Conservation (phyloP, 2,797 vertebrate genomes). For the Xerus rutilus region DNA sequence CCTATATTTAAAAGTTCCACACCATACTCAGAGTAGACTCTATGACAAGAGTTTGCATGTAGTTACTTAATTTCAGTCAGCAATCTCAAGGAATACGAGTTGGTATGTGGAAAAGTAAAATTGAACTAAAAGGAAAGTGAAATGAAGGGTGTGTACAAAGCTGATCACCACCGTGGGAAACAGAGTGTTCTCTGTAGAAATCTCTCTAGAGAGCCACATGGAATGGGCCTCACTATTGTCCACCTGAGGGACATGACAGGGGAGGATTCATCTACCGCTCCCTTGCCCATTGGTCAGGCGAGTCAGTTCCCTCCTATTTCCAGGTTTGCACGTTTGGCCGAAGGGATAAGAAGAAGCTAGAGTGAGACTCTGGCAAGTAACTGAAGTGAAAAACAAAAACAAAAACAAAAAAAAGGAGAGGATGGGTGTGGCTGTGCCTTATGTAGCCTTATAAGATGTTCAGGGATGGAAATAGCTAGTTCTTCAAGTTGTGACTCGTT, state of each 20-base stretch:
- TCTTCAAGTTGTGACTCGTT: background rate
- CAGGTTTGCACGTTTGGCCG: background rate
- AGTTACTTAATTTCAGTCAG: background rate
- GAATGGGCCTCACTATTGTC: background rate
- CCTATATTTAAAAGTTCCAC: background rate
- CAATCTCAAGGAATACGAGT: background rate
- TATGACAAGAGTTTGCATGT: background rate
- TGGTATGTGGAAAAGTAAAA: background rate
- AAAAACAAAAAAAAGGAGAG: background rate
- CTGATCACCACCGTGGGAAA: background rate
- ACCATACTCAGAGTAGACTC: background rate
- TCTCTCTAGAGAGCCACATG: background rate
- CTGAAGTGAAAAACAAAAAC: background rate
- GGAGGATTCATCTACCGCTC: background rate
- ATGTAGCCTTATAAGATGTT: background rate
- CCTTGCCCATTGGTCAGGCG: background rate
- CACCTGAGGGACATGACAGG: background rate
- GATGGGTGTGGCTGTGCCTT: background rate
- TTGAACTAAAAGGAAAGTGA: background rate
- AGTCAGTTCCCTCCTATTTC: background rate
- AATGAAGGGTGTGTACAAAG: background rate
- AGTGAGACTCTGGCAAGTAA: background rate
- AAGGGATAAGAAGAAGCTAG: background rate
- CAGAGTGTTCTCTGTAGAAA: background rate
- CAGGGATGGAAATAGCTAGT: background rate